These are phyloP conservation scores for Anhinga anhinga DNA, from an alignment of 2,113 vertebrate genomes.

Conservation along the genomic window DNA sequence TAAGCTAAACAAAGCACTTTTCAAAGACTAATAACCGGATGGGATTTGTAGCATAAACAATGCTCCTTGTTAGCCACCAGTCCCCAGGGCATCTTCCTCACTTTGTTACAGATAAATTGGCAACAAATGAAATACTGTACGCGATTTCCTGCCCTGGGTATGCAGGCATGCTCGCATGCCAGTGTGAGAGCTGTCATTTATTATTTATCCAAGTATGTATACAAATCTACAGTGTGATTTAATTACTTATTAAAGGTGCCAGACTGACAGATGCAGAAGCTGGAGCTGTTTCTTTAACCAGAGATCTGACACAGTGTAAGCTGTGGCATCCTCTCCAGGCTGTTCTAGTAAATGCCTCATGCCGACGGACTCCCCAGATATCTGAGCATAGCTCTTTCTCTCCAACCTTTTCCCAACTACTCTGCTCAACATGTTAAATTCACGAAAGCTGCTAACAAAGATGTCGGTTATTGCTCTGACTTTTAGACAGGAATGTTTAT, in stretches of 20 bases:
- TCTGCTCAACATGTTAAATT: neutral
- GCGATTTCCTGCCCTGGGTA: conserved; percentile 27
- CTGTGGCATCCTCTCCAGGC: neutral
- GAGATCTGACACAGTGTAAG: neutral
- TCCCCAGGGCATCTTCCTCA: conserved; percentile 50
- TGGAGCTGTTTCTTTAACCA: neutral
- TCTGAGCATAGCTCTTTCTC: neutral
- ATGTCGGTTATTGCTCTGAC: neutral
- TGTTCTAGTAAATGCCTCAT: neutral
- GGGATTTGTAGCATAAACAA: conserved; percentile 61
- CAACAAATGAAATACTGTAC: conserved; percentile 25
- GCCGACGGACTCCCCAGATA: neutral
- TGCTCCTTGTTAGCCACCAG: conserved; percentile 49
- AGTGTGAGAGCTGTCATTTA: conserved; percentile 35
- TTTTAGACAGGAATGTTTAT: neutral
- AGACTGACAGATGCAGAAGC: conserved; percentile 38
- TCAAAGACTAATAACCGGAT: conserved; percentile 52
- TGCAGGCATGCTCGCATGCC: neutral
- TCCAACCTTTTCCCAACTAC: neutral
- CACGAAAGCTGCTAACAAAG: neutral
- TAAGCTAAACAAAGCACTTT: conserved; percentile 57
- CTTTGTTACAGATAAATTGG: conserved; percentile 51
- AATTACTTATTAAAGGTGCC: conserved; percentile 46
- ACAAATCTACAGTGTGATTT: conserved; percentile 25
- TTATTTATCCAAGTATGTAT: conserved; percentile 31